Base-by-base conservation (phyloP, 2,888 invertebrate genomes). In the Hirtodrosophila alboralis region DNA sequence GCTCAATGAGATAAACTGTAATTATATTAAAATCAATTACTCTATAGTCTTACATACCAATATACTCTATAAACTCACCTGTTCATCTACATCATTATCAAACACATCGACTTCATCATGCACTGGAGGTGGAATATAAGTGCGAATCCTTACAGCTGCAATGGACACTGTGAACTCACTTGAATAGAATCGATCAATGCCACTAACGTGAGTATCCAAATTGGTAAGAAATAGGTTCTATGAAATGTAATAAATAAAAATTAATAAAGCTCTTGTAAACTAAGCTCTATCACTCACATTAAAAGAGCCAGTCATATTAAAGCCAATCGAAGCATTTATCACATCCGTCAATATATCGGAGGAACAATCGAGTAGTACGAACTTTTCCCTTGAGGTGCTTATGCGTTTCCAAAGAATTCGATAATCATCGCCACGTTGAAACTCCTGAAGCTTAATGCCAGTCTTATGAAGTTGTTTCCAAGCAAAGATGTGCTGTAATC, bases 401-500 rank as follows among this genome's bases (percentile, higher is more conserved):
- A 95, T 93, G 13, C 85, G 71, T 30, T 91, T 90, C 89, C 89
- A 90, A 2, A 90, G 68, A 18, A 88, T 53, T 4, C 89, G 80
- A 70, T 87, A 90, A 40, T 90, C 89, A 34, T 86, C 86, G 13
- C 86, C 88, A 2, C 87, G 81, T 37, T 92, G 92, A 58, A 96
- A 91, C 86, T 93, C 94, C 56, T 93, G 92, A 23, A 96, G 93
- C 14, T 93, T 93, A n/a, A 96, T 92, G 63, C 93, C 93, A 78
- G 93, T 92, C 31, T 93, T 93, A 26, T 93, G 92, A 0, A 94
- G 91, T 86, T 93, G 90, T 90, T 94, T 95, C 87, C 89, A 93
- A 86, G 96, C 95, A 9, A 97, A 90, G 59, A 96, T 92, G 84
- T 96, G 95, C 87, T 96, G 96, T 26, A 96, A 91, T 68, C 95